These are phyloP conservation scores for Pristiophorus japonicus DNA, from an alignment of 2,113 vertebrate species.

Conservation along the genomic window DNA sequence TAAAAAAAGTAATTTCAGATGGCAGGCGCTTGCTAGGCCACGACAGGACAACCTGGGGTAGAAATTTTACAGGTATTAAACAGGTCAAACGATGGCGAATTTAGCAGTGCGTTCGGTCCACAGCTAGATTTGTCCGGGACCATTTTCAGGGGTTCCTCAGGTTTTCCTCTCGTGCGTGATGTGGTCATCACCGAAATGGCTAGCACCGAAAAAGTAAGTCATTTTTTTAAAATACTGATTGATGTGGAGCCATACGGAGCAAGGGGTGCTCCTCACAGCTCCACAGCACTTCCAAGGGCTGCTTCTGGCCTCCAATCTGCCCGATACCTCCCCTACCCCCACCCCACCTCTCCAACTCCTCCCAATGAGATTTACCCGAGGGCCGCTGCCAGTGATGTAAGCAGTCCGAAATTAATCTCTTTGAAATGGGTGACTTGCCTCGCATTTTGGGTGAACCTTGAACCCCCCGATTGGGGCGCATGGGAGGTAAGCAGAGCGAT, in stretches of 20 bases:
- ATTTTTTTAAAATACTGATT: not conserved
- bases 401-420: not conserved
- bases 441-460: not conserved
- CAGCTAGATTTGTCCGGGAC: not conserved
- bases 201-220: not conserved
- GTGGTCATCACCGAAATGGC: not conserved
- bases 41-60: not conserved
- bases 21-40: not conserved
- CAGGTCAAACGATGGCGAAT: not conserved
- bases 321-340: not conserved
- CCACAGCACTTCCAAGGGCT: not conserved
- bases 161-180: not conserved
- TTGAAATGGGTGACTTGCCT: not conserved
- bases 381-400: not conserved
- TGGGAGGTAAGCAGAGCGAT: not conserved
- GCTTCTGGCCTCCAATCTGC: not conserved
- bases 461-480: not conserved
- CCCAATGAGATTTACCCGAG: not conserved
- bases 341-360: no score
- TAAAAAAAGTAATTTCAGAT: not conserved
- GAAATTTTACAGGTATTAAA: not conserved
- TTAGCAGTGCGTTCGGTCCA: not conserved
- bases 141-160: not conserved
- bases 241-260: not conserved
- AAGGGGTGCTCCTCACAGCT: not conserved